Conservation (phyloP, 2,113 vertebrate genomes). For the Sinosuthora webbiana region DNA sequence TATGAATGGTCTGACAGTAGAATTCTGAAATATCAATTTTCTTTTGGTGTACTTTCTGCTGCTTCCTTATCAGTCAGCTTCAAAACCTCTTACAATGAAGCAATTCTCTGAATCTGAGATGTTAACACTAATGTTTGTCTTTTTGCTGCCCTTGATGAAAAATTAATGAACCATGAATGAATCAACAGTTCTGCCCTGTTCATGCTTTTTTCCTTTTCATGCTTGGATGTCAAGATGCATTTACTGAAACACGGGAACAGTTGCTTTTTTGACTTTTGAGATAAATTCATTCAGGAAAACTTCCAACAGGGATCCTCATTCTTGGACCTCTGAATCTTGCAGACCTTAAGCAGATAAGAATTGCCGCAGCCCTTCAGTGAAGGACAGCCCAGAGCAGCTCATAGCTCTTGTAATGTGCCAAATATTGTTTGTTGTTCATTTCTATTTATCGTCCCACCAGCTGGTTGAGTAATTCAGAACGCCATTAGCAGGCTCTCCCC, state of each 20-base stretch:
- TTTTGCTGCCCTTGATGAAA: slow-evolving; percentile 24
- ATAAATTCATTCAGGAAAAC: neutral
- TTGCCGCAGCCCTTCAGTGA: neutral
- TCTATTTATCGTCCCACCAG: neutral
- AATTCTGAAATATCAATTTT: neutral
- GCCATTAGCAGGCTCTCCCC: neutral
- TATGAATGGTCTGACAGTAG: neutral
- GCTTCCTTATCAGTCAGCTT: neutral
- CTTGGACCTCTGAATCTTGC: neutral
- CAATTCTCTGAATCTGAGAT: neutral
- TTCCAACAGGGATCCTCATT: neutral
- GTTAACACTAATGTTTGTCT: slow-evolving; percentile 21
- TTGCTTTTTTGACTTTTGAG: slow-evolving; percentile 8
- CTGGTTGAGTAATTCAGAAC: neutral
- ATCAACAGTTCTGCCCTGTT: neutral
- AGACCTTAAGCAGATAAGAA: neutral
- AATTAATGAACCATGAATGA: slow-evolving; percentile 38
- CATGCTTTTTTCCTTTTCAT: neutral
- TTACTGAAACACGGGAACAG: neutral
- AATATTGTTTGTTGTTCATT: neutral
- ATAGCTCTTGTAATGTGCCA: neutral
- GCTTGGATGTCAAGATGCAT: neutral
- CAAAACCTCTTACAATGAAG: neutral
- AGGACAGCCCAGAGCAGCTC: neutral
- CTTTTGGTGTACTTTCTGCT: neutral